These are phyloP conservation scores for Harpalus rufipes DNA, from an alignment of 2,888 invertebrate genomes.

Conservation along the genomic window DNA sequence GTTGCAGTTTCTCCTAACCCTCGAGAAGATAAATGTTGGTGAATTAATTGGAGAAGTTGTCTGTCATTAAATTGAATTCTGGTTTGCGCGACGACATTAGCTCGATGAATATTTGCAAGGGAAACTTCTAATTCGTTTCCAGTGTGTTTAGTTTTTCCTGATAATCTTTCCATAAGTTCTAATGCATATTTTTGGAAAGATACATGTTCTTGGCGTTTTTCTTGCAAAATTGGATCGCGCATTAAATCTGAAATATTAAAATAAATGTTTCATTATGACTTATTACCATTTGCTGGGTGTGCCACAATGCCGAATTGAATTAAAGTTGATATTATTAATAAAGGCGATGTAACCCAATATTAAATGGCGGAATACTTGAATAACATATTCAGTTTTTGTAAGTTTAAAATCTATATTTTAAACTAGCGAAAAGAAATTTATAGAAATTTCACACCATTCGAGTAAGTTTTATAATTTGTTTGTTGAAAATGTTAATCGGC, in stretches of 20 bases:
- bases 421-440: too few species aligned
- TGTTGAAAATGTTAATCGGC: too few species aligned
- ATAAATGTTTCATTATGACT: background rate
- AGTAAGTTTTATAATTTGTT: too few species aligned
- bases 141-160: slow-evolving; percentile 92
- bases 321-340: too few species aligned
- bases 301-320: too few species aligned
- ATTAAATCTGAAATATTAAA: slow-evolving; percentile 84
- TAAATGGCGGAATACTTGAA: too few species aligned
- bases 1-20: slow-evolving; percentile 87
- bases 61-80: slow-evolving; percentile 96
- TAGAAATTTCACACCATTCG: too few species aligned
- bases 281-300: too few species aligned
- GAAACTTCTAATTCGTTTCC: slow-evolving; percentile 91
- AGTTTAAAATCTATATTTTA: too few species aligned
- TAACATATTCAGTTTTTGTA: too few species aligned
- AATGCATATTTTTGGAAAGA: slow-evolving; percentile 96
- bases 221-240: slow-evolving; percentile 97
- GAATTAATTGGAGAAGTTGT: slow-evolving; percentile 94
- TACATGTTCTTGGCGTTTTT: slow-evolving; percentile 96
- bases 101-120: slow-evolving; percentile 92
- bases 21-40: slow-evolving; percentile 89
- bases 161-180: slow-evolving; percentile 92
- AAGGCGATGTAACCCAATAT: too few species aligned
- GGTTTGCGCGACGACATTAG: slow-evolving; percentile 97